phyloP scores from a whole-genome alignment of 2,888 invertebrate species.

The Torymus auratus region DNA sequence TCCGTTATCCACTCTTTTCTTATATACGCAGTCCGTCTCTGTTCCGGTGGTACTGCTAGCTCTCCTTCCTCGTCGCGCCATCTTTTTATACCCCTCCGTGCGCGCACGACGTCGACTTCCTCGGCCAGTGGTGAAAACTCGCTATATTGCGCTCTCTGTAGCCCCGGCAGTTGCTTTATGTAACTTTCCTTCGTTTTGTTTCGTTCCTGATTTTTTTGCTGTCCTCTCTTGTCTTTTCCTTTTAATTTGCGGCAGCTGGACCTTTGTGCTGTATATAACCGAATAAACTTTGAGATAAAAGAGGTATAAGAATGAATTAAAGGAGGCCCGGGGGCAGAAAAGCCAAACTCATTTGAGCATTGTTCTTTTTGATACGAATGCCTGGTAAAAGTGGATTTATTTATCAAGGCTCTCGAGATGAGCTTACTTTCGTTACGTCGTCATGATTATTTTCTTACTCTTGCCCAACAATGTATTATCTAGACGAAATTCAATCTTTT shows the following conservation, averaged over 20 bases:
- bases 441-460: no score
- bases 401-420: background rate
- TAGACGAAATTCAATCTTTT: no score
- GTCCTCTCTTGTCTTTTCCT: background rate
- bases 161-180: conserved; percentile 8
- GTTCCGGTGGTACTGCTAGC: conserved; percentile 33
- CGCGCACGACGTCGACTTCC: background rate
- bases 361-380: conserved; percentile 7
- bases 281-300: background rate
- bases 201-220: background rate
- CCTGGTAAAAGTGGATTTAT: background rate
- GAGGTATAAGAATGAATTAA: conserved; percentile 4
- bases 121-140: conserved; percentile 7
- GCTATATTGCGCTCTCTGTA: conserved; percentile 13
- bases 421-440: no score
- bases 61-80: conserved; percentile 4
- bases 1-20: conserved; percentile 52
- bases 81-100: conserved; percentile 7
- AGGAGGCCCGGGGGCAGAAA: background rate
- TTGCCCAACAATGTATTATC: no score
- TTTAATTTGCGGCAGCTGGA: conserved; percentile 18
- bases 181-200: conserved; percentile 19
- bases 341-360: conserved; percentile 2
- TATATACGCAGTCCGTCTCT: conserved; percentile 52
- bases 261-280: conserved; percentile 2